Conservation (phyloP, 2,888 invertebrate genomes). For the Cerceris rybyensis region DNA sequence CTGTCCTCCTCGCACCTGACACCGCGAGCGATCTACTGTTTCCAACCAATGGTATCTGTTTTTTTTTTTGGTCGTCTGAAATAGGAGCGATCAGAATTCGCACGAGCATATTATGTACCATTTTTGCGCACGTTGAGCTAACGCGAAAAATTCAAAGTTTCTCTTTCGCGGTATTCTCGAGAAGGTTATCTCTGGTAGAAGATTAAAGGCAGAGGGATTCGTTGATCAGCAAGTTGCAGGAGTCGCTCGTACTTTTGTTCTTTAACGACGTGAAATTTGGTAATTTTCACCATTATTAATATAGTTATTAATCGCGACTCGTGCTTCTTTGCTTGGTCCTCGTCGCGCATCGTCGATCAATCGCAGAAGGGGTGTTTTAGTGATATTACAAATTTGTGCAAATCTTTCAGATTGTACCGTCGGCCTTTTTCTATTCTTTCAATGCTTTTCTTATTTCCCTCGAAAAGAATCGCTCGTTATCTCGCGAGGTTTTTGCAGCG, state of each 20-base stretch:
- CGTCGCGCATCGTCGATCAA: constrained; percentile 2
- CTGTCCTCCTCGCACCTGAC: constrained; percentile 56
- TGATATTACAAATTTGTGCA: not conserved
- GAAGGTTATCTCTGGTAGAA: too few relatives aligned
- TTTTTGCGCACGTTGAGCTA: not conserved
- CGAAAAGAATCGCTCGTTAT: too few relatives aligned
- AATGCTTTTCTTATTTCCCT: too few relatives aligned
- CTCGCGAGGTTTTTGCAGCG: too few relatives aligned
- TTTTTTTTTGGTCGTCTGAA: constrained; percentile 26
- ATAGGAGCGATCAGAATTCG: constrained; percentile 19
- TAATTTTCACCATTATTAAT: not conserved
- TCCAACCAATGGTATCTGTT: constrained; percentile 30
- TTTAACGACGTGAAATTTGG: not conserved
- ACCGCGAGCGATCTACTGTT: constrained; percentile 42
- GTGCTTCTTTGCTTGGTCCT: constrained; percentile 49
- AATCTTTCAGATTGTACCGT: not conserved
- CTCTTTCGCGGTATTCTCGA: not conserved
- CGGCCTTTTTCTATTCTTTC: not conserved
- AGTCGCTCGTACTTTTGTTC: not conserved
- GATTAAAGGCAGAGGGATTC: constrained; percentile 73
- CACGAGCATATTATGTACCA: not conserved
- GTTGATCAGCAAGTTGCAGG: constrained; percentile 62
- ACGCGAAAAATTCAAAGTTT: not conserved
- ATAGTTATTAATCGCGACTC: not conserved
- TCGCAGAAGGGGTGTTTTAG: not conserved